phyloP scores from a whole-genome alignment of 2,888 invertebrate genomes.

The Scaptomyza tumidula region DNA sequence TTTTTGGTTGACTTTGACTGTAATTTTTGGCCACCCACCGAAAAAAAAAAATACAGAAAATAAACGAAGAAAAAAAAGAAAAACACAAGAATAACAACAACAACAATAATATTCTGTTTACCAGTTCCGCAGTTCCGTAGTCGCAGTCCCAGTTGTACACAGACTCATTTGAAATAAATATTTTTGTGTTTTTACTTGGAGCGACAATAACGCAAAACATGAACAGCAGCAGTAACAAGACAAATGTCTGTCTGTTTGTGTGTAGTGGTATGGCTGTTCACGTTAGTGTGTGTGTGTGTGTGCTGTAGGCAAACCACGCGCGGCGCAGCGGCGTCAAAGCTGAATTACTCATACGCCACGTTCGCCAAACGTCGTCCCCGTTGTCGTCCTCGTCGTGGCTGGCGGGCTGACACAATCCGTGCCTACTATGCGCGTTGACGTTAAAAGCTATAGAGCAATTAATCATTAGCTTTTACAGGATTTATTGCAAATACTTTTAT shows the following conservation, averaged over 20 bases:
- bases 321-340: conserved; percentile 75
- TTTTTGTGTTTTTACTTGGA: conserved; percentile 80
- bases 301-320: conserved; percentile 75
- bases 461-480: conserved; percentile 83
- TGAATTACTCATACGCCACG: conserved; percentile 78
- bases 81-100: conserved; percentile 25
- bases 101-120: conserved; percentile 58
- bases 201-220: conserved; percentile 80
- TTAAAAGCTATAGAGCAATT: conserved; percentile 79
- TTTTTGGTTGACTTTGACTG: conserved; percentile 58
- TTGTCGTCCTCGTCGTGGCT: conserved; percentile 15
- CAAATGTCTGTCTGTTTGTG: conserved; percentile 50
- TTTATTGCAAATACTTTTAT: conserved; percentile 82
- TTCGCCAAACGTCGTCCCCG: conserved; percentile 42
- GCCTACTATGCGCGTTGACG: conserved; percentile 76
- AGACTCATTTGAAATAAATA: conserved; percentile 80
- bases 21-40: conserved; percentile 73
- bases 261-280: conserved; percentile 16
- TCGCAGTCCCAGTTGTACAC: conserved; percentile 70
- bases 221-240: conserved; percentile 65
- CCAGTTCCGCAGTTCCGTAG: conserved; percentile 62
- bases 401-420: conserved; percentile 75
- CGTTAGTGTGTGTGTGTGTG: conserved; percentile 23
- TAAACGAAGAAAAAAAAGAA: conserved; percentile 26
- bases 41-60: conserved; percentile 40